Percentiles rank a stretch among this genome's conserved stretches.
These are phyloP conservation scores for Thaumetopoea pityocampa DNA, from an alignment of 1,140 invertebrate genomes.

Conservation along the genomic window DNA sequence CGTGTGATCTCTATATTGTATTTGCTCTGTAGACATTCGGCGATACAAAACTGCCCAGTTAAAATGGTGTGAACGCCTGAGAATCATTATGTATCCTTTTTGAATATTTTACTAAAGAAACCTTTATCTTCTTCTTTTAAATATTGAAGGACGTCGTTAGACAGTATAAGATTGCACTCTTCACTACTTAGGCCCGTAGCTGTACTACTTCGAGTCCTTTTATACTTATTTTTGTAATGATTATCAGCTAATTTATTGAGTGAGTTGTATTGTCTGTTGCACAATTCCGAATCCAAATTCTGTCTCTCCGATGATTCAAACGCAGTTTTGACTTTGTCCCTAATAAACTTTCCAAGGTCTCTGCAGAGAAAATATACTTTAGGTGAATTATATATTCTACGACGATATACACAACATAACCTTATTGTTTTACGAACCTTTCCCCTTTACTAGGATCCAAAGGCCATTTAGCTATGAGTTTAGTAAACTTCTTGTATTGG, in stretches of 20 bases:
- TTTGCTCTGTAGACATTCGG: slow-evolving; percentile 27
- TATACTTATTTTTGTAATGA: slow-evolving; percentile 81
- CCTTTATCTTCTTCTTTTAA: slow-evolving; percentile 78
- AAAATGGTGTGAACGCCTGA: slow-evolving; percentile 21
- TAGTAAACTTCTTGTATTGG: slow-evolving; percentile 84
- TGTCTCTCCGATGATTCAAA: slow-evolving; percentile 79
- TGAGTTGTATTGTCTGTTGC: slow-evolving; percentile 81
- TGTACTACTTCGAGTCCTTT: slow-evolving; percentile 75
- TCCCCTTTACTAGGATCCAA: slow-evolving; percentile 83
- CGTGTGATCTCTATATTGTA: slow-evolving; percentile 73
- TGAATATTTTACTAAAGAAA: slow-evolving; percentile 72
- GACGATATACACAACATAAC: slow-evolving; percentile 12
- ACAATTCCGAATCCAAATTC: slow-evolving; percentile 76
- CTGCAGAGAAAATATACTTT: slow-evolving; percentile 74
- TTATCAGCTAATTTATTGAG: slow-evolving; percentile 84
- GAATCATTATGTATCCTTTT: slow-evolving; percentile 53
- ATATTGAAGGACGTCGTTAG: slow-evolving; percentile 82
- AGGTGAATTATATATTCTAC: not conserved
- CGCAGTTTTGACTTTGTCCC: slow-evolving; percentile 80
- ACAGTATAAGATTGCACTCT: slow-evolving; percentile 83
- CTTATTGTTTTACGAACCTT: slow-evolving; percentile 76
- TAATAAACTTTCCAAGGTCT: slow-evolving; percentile 85
- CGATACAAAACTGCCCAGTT: slow-evolving; percentile 18
- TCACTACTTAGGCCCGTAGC: slow-evolving; percentile 82
- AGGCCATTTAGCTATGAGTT: slow-evolving; percentile 88